Evolutionary conservation across 2,113 vertebrate species (phyloP), one percentile per base, ranked within the genome.

Genomic region (Oreotrochilus melanogaster): DNA sequence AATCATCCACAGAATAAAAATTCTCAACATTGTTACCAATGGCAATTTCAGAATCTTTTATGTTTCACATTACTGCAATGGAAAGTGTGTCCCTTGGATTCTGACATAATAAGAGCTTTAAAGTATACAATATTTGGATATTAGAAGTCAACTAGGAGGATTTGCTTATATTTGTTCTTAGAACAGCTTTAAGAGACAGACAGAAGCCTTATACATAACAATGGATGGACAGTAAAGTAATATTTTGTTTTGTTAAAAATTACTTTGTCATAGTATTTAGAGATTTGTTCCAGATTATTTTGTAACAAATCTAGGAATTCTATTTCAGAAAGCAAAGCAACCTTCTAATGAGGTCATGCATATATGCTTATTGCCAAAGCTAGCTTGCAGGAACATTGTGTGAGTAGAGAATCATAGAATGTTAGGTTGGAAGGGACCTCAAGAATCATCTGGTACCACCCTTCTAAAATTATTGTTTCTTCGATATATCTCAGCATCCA

Each of bases 231-330:
- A 60, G 5, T 51, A 71, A 81, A 78, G 27, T 27, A 89, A 51
- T 5, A 39, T 71, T 92, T 79, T 81, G 1, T 88, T 92, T 93
- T 0, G 0, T 79, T 89, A 87, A 84, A 92, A 81, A 70, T 86
- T 66, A 65, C 35, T 39, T 75, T 81, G 43, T 92, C 23, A 35
- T 16, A 71, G 56, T 51, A 56, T 74, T 87, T 79, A 94, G 53
- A 65, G 61, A 86, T 83, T 91, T 94, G 53, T 84, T 87, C 39
- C 66, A 67, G 79, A 80, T 87, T 87, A 86, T 72, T 85, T 83
- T 78, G 23, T 45, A 76, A 60, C 89, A 82, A 83, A 81, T 86
- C 65, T 71, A 93, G 27, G 16, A 70, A 84, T 92, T 75, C 10
- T 11, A 60, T 35, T 85, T 88, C 13, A 6, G 66, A 89, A 97